Conservation (phyloP, 2,797 vertebrate species). For the Chaetophractus vellerosus region DNA sequence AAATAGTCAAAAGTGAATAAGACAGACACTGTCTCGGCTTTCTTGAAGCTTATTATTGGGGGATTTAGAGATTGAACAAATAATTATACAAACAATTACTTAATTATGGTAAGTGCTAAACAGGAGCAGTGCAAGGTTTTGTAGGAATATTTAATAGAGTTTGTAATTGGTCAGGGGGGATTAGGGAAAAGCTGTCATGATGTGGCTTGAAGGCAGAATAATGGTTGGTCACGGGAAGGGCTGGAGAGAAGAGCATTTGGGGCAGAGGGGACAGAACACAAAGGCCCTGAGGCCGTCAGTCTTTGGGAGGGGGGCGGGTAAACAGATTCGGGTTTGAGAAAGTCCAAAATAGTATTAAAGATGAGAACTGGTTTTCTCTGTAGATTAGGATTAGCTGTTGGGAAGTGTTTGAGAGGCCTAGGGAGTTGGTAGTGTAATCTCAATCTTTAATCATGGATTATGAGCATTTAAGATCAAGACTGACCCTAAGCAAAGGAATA, state of each 20-base stretch:
- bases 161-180: not conserved
- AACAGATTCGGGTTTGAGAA: not conserved
- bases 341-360: not conserved
- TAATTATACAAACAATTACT: slow-evolving; percentile 44
- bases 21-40: not conserved
- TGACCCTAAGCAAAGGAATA: not conserved
- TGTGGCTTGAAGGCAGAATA: not conserved
- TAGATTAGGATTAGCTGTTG: not conserved
- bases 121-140: slow-evolving; percentile 6
- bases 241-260: not conserved
- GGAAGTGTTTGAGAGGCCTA: not conserved
- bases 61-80: slow-evolving; percentile 52
- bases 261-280: not conserved
- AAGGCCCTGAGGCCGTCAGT: not conserved
- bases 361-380: not conserved
- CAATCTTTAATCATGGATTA: not conserved
- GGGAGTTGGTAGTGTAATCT: not conserved
- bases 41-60: not conserved
- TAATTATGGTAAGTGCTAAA: slow-evolving; percentile 29
- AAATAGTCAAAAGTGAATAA: slow-evolving; percentile 5
- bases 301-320: not conserved
- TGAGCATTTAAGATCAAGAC: not conserved
- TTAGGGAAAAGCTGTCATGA: not conserved
- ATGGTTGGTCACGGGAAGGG: not conserved
- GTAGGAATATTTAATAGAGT: slow-evolving; percentile 25